phyloP scores from a whole-genome alignment of 2,888 invertebrate species.

The Hirudinaria manillensis region DNA sequence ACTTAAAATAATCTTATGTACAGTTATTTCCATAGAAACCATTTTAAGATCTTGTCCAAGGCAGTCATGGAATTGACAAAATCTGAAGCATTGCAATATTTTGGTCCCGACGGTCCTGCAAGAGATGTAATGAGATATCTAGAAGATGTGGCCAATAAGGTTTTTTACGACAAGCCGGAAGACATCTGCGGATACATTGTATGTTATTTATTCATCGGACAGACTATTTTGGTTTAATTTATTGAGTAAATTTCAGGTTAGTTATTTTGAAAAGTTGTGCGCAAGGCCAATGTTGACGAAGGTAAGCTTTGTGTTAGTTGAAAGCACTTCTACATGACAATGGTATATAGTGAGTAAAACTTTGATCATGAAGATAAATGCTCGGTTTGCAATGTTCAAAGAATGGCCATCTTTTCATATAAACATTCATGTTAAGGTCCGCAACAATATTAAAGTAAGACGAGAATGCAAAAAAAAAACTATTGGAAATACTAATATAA shows the following conservation, averaged over 20 bases:
- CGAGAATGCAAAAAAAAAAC: slow-evolving; percentile 7
- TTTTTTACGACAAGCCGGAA: slow-evolving; percentile 26
- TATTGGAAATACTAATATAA: neutral
- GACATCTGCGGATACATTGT: slow-evolving; percentile 27
- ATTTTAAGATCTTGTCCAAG: no score
- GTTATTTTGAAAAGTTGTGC: slow-evolving; percentile 8
- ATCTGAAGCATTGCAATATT: slow-evolving; percentile 15
- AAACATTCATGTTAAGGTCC: neutral
- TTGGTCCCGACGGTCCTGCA: slow-evolving; percentile 24
- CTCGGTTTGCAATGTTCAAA: neutral
- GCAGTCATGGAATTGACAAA: neutral
- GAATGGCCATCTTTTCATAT: slow-evolving; percentile 7
- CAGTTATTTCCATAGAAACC: no score
- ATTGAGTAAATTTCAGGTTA: neutral
- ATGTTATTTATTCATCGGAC: neutral
- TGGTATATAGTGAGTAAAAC: neutral
- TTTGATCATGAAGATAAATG: slow-evolving; percentile 18
- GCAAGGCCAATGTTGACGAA: neutral
- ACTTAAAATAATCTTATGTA: no score
- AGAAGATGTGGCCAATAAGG: slow-evolving; percentile 19
- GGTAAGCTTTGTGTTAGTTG: neutral
- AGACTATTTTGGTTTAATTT: no score
- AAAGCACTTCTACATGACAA: neutral
- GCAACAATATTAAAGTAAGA: slow-evolving; percentile 1
- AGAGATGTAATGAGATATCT: slow-evolving; percentile 8